Conservation (phyloP, 2,888 invertebrate species). For the Rambutsinella grinnellia region DNA sequence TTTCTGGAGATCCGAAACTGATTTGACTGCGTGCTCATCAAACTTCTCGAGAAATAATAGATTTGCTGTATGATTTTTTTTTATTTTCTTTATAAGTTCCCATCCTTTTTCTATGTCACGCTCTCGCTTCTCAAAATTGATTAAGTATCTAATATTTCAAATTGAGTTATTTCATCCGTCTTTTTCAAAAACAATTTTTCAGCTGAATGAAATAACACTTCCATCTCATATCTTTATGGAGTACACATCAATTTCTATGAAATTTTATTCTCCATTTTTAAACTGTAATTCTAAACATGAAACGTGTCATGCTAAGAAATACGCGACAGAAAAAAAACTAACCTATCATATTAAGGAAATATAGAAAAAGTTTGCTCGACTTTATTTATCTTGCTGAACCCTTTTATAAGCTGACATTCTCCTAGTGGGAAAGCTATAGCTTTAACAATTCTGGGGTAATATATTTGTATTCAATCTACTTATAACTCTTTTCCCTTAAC, state of each 20-base stretch:
- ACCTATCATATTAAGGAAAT: no score
- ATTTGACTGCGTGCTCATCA: constrained; percentile 47
- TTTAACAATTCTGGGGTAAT: no score
- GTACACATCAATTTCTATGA: no score
- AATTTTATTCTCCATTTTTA: no score
- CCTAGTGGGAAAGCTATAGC: no score
- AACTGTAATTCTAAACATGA: constrained; percentile 6
- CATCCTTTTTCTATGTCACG: no score
- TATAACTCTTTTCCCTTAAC: not conserved
- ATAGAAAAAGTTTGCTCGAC: not conserved
- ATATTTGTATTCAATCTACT: no score
- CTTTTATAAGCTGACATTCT: not conserved
- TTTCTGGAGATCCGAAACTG: constrained; percentile 58
- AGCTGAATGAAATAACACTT: no score
- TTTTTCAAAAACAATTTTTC: no score
- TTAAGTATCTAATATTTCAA: not conserved
- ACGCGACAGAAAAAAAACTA: no score
- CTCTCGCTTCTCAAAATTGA: constrained; percentile 1
- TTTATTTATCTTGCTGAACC: not conserved
- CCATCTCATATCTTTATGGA: no score
- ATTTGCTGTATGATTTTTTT: constrained; percentile 41
- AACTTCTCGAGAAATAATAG: constrained; percentile 42
- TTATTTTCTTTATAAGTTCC: constrained; percentile 12
- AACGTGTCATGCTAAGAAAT: constrained; percentile 11
- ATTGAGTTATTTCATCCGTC: no score